These are phyloP conservation scores for Sericinus montela DNA, from an alignment of 2,888 invertebrate genomes.

Conservation along the genomic window DNA sequence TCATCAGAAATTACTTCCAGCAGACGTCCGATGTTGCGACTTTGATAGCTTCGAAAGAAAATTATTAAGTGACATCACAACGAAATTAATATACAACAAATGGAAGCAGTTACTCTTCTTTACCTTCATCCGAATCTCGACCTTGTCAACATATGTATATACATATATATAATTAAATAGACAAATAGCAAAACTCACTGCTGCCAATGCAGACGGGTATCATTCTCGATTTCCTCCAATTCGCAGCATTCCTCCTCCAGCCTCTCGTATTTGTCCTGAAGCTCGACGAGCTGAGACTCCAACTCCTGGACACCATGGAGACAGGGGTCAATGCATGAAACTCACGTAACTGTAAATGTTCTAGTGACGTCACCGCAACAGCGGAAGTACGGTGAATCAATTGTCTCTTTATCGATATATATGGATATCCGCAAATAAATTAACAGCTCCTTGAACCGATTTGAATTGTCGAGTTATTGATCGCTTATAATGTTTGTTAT, in stretches of 20 bases:
- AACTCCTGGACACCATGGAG: constrained; percentile 54
- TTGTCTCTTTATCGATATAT: constrained; percentile 6
- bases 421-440: constrained; percentile 15
- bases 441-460: constrained; percentile 7
- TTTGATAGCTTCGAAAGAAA: too few relatives aligned
- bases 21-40: too few relatives aligned
- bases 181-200: constrained; percentile 53
- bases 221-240: constrained; percentile 87
- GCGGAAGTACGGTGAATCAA: constrained; percentile 13
- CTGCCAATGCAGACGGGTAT: constrained; percentile 82
- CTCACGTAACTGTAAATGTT: constrained; percentile 5
- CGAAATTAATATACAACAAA: too few relatives aligned
- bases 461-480: background rate
- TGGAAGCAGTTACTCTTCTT: too few relatives aligned
- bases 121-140: too few relatives aligned
- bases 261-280: constrained; percentile 81
- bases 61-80: too few relatives aligned
- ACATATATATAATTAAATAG: too few relatives aligned
- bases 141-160: too few relatives aligned
- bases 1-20: too few relatives aligned
- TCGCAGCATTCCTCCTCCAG: constrained; percentile 87
- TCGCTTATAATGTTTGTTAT: background rate
- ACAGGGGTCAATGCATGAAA: background rate
- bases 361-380: background rate
- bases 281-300: constrained; percentile 73